phyloP scores from a whole-genome alignment of 2,797 vertebrate species.

The Leptodactylus fallax region DNA sequence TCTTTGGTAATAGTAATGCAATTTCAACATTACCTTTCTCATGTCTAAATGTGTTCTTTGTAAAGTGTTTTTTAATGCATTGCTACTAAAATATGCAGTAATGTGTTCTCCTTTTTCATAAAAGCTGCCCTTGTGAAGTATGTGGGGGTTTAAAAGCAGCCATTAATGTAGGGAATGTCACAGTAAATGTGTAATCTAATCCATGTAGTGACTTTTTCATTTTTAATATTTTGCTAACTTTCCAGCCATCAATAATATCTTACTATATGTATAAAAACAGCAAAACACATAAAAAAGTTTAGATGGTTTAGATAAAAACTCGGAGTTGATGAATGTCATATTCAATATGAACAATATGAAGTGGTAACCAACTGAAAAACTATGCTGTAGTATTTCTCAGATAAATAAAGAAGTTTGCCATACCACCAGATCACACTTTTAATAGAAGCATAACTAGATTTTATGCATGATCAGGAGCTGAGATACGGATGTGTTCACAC shows the following conservation, averaged over 20 bases:
- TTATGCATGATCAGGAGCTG: too few species aligned
- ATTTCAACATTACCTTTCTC: neutral
- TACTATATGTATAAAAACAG: neutral
- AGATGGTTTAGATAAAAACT: neutral
- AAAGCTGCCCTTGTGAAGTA: neutral
- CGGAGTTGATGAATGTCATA: neutral
- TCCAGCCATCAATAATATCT: neutral
- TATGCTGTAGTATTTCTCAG: too few species aligned
- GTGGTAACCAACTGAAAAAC: neutral
- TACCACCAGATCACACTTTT: too few species aligned
- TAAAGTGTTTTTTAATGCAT: conserved; percentile 1
- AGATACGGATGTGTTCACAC: too few species aligned
- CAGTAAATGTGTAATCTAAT: neutral
- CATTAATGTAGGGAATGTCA: neutral
- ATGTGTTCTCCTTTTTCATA: neutral
- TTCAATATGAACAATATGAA: neutral
- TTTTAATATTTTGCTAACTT: neutral
- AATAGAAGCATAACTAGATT: too few species aligned
- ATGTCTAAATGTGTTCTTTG: neutral
- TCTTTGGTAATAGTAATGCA: too few species aligned
- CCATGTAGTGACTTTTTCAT: neutral
- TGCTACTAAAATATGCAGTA: neutral
- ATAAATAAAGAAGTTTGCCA: too few species aligned
- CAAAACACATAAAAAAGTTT: neutral
- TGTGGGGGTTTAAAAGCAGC: conserved; percentile 3